Evolutionary conservation across 2,888 invertebrate genomes (phyloP).

Genomic region (Gnatocerus cornutus): DNA sequence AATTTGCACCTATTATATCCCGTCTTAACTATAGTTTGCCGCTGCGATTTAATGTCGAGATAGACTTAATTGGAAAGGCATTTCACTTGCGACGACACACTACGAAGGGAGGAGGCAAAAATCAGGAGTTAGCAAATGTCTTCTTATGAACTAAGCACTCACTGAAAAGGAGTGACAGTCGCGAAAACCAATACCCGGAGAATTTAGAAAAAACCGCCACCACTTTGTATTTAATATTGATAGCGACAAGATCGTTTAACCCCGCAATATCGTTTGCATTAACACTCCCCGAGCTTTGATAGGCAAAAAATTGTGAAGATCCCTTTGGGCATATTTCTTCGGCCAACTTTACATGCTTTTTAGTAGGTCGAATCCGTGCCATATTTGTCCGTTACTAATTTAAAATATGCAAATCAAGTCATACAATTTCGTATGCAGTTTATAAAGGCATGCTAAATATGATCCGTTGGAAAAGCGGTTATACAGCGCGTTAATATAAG

Average conservation of each 20-base stretch:
- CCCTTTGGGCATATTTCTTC: no score
- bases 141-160: conserved; percentile 5
- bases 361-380: not conserved
- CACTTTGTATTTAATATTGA: no score
- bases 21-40: conserved; percentile 60
- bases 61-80: conserved; percentile 66
- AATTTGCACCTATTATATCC: conserved; percentile 70
- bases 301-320: no score
- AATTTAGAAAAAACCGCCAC: no score
- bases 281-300: no score
- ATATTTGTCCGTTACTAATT: conserved; percentile 9
- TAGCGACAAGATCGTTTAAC: no score
- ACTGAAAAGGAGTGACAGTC: conserved; percentile 1
- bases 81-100: conserved; percentile 28
- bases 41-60: conserved; percentile 65
- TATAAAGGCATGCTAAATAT: conserved; percentile 16
- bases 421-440: conserved; percentile 23
- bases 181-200: no score
- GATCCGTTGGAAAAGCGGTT: conserved; percentile 22
- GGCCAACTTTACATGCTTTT: no score
- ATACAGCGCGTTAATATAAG: conserved; percentile 18
- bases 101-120: conserved; percentile 2
- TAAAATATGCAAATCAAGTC: conserved; percentile 17
- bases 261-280: no score
- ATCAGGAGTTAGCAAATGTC: conserved; percentile 1